phyloP scores from a whole-genome alignment of 1,140 invertebrate genomes.

The Megalonaias nervosa region DNA sequence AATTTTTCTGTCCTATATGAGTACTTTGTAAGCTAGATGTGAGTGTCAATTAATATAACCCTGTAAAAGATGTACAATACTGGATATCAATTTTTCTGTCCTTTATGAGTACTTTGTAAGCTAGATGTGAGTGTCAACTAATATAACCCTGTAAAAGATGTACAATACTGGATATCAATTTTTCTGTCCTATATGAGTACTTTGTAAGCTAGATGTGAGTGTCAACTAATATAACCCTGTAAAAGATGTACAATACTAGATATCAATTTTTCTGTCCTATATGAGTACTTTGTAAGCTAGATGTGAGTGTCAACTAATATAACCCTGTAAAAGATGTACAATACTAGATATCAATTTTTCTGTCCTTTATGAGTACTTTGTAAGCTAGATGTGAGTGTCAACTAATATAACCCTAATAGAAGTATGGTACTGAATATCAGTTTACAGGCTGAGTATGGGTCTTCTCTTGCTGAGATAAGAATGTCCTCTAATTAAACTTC shows the following conservation, averaged over 20 bases:
- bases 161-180: neutral
- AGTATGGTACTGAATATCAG: too few relatives aligned
- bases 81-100: neutral
- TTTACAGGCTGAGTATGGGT: constrained; percentile 3
- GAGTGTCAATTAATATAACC: constrained; percentile 27
- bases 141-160: constrained; percentile 32
- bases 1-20: too few relatives aligned
- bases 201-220: constrained; percentile 37
- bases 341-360: neutral
- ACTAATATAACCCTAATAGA: too few relatives aligned
- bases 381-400: too few relatives aligned
- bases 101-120: constrained; percentile 36
- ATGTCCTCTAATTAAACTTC: constrained; percentile 21
- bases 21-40: constrained; percentile 44
- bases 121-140: constrained; percentile 28
- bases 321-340: constrained; percentile 29
- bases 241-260: constrained; percentile 13
- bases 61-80: constrained; percentile 24
- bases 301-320: constrained; percentile 25
- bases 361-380: too few relatives aligned
- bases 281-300: constrained; percentile 14
- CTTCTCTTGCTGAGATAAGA: constrained; percentile 45
- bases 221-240: constrained; percentile 25
- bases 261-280: neutral
- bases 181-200: constrained; percentile 20